Base-by-base conservation (phyloP, 2,888 invertebrate genomes). In the Patella depressa region DNA sequence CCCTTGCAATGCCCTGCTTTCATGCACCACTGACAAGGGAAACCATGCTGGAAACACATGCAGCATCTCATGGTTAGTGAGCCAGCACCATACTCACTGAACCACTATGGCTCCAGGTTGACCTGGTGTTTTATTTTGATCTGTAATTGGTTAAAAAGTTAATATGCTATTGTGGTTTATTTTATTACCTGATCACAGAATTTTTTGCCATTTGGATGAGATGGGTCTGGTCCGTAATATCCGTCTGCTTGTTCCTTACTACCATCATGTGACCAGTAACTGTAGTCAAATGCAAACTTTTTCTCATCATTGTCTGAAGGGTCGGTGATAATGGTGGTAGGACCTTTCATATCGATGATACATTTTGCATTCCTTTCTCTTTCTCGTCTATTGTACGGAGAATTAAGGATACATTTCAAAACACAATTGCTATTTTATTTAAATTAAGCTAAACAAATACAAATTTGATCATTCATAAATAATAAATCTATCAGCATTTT, bases 191-290 rank as follows among this genome's bases (percentile, higher is more conserved):
- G 93, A 85, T 93, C 93, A 59, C 91, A 92, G 84, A 92, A 93
- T 82, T 92, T 91, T 80, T 90, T 91, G 19, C 92, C 92, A 82
- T 92, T 91, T 0, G 90, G 86, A 74, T 92, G 92, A 19, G 87
- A 87, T 0, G 88, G 81, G 81, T 93, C 93, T 3, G 91, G 85
- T 3, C 84, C 88, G 73, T 89, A 90, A 83, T 92, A 93, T 2
- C 93, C 93, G 83, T 91, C 90, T 5, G 86, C 80, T 4, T 89
- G 88, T 77, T 92, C 92, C 70, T 91, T 92, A 84, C 87, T 93
- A 2, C 93, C 93, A 85, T 93, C 93, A 86, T 93, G 93, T 53
- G 93, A 93, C 94, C 94, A 94, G 85, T 93, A 94, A 81, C 93
- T 92, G 88, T 91, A 91, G 88, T 94, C 93, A 87, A 93, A 94